Percentiles rank a stretch among this genome's conserved stretches.
Conservation (phyloP, 2,888 invertebrate species). For the Notodonta dromedarius region DNA sequence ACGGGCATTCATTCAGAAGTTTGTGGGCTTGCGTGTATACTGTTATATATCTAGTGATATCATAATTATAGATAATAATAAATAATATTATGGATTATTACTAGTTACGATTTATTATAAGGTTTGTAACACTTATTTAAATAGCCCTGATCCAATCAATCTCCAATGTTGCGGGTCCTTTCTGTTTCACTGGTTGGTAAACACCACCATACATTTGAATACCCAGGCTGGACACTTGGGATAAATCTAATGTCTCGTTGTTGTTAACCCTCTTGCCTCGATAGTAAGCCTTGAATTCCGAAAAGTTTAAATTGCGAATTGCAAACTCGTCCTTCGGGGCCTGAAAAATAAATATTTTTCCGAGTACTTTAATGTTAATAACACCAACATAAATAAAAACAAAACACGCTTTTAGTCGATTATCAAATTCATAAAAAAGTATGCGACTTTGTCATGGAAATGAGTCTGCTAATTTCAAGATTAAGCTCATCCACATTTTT, state of each 20-base stretch:
- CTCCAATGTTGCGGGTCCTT: conserved; percentile 86
- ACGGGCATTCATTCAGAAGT: conserved; percentile 41
- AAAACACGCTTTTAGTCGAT: too few relatives aligned
- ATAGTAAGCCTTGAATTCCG: conserved; percentile 85
- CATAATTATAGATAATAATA: conserved; percentile 63
- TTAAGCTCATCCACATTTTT: too few relatives aligned
- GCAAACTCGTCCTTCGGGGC: conserved; percentile 82
- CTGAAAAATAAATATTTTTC: conserved; percentile 55
- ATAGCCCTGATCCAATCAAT: conserved; percentile 84
- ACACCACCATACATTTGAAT: conserved; percentile 88
- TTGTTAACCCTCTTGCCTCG: conserved; percentile 83
- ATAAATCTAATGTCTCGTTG: conserved; percentile 82
- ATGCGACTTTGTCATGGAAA: too few relatives aligned
- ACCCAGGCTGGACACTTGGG: conserved; percentile 85
- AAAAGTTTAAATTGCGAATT: conserved; percentile 78
- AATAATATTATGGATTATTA: conserved; percentile 38
- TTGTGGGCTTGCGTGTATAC: conserved; percentile 48
- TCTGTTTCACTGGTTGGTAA: conserved; percentile 85
- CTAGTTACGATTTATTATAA: conserved; percentile 11
- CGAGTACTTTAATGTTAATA: too few relatives aligned
- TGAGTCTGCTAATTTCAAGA: too few relatives aligned
- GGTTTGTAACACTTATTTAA: background rate
- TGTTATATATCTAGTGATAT: conserved; percentile 50
- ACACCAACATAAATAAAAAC: too few relatives aligned
- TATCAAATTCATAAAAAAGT: too few relatives aligned